Base-by-base conservation (phyloP, 2,797 vertebrate genomes). In the Salarias fasciatus region DNA sequence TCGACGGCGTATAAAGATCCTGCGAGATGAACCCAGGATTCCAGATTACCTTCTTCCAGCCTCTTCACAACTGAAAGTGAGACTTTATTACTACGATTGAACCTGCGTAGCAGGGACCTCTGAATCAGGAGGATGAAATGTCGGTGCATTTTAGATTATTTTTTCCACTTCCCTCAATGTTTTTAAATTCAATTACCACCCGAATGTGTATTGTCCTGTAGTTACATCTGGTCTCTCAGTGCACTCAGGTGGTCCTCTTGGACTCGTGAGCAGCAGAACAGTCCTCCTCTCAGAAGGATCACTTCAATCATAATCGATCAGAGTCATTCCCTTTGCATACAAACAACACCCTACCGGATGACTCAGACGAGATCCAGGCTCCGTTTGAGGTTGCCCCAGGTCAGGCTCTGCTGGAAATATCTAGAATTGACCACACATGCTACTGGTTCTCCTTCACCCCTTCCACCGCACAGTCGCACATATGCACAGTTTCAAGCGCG, bases 341-440 rank as follows among this genome's bases (percentile, higher is more conserved):
- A 60, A 64, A 66, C 36, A 72, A 57, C 69, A 67, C 48, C 41
- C 57, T 58, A 67, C 70, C 61, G 54, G 54, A 75, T 77, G 81
- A 82, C 51, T 79, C 78, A 86, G 77, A 91, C 77, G 82, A 80
- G 84, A 87, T 84, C 84, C 88, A 90, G 86, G 72, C 86, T 62
- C 75, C 64, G 69, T 83, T 71, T 85, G 82, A 81, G 79, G 59
- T 84, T 80, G 82, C 80, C 72, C 73, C 69, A 14, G 89, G 87
- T 89, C 85, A 75, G 55, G 62, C 70, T 77, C 63, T 70, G 81
- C 72, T 89, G 87, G 86, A 90, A 89, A 88, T 80, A 80, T 85
- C 66, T 45, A 60, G 82, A 88, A 86, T 83, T 89, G 87, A 86
- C 87, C 84, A 85, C 90, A 90, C 74, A 86, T 89, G 89, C 86